These are phyloP conservation scores for Andrena fulva DNA, from an alignment of 2,888 invertebrate species.

Conservation along the genomic window DNA sequence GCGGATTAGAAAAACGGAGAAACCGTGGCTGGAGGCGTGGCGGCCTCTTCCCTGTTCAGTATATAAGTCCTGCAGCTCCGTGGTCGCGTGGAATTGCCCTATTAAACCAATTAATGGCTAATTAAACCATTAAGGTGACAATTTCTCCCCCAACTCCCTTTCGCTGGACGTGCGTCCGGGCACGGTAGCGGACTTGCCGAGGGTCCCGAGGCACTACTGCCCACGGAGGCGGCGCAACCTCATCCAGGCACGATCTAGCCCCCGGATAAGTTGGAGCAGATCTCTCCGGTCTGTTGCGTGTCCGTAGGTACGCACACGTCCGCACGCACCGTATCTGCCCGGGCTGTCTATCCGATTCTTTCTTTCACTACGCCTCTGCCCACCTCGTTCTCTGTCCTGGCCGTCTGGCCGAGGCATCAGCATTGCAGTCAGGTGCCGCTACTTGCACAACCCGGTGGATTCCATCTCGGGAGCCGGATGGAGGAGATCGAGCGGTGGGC, in stretches of 20 bases:
- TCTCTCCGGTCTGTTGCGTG: slow-evolving; percentile 46
- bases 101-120: slow-evolving; percentile 51
- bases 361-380: slow-evolving; percentile 35
- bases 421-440: slow-evolving; percentile 82
- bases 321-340: slow-evolving; percentile 23
- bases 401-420: slow-evolving; percentile 72
- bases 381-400: slow-evolving; percentile 18
- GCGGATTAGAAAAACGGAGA: no score
- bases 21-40: no score
- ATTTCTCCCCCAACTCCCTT: slow-evolving; percentile 79
- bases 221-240: slow-evolving; percentile 37
- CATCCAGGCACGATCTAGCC: slow-evolving; percentile 57
- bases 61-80: no score
- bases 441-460: slow-evolving; percentile 82
- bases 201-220: slow-evolving; percentile 24
- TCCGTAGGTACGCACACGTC: slow-evolving; percentile 42
- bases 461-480: slow-evolving; percentile 72
- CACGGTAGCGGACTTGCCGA: slow-evolving; percentile 11
- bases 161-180: slow-evolving; percentile 45
- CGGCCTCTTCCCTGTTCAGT: no score
- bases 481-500: slow-evolving; percentile 47
- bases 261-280: slow-evolving; percentile 49
- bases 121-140: slow-evolving; percentile 78
- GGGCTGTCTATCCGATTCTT: slow-evolving; percentile 45
- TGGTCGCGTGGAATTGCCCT: slow-evolving; percentile 6